Percentiles rank a stretch among this genome's conserved stretches.
Conservation (phyloP, 2,888 invertebrate species). For the Drosophila differens region DNA sequence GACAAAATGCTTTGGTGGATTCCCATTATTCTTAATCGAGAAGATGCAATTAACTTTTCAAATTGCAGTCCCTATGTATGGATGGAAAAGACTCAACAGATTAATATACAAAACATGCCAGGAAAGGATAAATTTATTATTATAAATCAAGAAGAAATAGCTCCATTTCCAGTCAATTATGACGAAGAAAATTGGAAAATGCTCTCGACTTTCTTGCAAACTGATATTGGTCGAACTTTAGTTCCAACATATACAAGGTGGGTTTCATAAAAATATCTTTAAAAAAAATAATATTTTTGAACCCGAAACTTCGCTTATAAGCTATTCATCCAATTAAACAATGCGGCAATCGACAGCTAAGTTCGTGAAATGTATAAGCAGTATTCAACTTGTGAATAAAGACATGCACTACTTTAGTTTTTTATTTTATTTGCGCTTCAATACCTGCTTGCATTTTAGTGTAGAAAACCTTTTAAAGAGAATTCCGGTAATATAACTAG, state of each 20-base stretch:
- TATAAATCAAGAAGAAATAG: slow-evolving; percentile 93
- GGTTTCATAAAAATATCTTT: neutral
- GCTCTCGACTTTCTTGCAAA: slow-evolving; percentile 88
- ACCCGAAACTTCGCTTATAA: neutral
- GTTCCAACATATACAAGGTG: slow-evolving; percentile 89
- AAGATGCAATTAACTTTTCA: slow-evolving; percentile 87
- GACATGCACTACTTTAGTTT: neutral
- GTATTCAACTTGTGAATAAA: neutral
- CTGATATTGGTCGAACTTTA: slow-evolving; percentile 86
- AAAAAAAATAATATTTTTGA: neutral
- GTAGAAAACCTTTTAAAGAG: neutral
- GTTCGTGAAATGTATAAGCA: neutral
- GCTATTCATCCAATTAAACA: neutral
- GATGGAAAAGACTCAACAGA: slow-evolving; percentile 88
- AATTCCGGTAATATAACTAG: neutral
- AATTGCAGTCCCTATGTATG: slow-evolving; percentile 87
- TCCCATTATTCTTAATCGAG: slow-evolving; percentile 88
- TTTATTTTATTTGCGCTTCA: neutral
- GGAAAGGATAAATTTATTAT: slow-evolving; percentile 89
- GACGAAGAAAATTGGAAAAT: slow-evolving; percentile 92
- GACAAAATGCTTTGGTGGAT: slow-evolving; percentile 91
- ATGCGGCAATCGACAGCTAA: neutral
- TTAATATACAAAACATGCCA: slow-evolving; percentile 87
- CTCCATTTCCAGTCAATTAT: slow-evolving; percentile 93
- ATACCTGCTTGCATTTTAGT: neutral